phyloP scores from a whole-genome alignment of 2,113 vertebrate species.

The Progne subis region DNA sequence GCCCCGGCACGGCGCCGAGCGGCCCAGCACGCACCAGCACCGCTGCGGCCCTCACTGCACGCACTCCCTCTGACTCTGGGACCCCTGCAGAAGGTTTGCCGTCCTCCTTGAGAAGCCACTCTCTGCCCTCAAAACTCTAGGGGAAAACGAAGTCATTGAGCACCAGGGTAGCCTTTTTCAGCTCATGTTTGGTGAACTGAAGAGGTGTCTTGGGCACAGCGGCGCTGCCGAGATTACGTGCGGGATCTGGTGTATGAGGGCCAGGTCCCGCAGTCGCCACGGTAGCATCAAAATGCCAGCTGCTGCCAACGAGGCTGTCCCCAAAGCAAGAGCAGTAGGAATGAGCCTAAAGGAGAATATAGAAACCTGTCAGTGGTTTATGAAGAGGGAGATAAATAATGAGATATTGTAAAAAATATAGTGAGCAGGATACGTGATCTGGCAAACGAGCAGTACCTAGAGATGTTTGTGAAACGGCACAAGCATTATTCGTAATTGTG shows the following conservation, averaged over 20 bases:
- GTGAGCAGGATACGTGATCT: not conserved
- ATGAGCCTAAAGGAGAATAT: not conserved
- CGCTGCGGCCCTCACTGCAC: conserved; percentile 8
- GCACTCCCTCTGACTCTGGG: not conserved
- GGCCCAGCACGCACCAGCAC: not conserved
- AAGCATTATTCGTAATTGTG: not conserved
- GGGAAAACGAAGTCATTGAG: not conserved
- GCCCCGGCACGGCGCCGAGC: not conserved
- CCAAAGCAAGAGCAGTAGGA: not conserved
- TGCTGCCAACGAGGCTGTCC: not conserved
- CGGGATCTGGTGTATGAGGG: not conserved
- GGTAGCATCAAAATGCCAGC: not conserved
- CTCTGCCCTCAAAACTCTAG: not conserved
- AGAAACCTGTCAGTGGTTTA: not conserved
- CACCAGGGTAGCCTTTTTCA: not conserved
- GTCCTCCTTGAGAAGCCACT: not conserved
- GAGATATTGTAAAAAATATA: not conserved
- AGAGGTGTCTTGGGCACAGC: not conserved
- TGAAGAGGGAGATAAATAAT: not conserved
- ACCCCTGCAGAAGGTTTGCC: conserved; percentile 49
- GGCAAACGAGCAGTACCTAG: rapidly evolving
- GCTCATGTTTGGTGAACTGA: not conserved
- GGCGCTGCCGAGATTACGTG: not conserved
- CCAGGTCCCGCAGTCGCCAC: not conserved
- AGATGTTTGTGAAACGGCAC: not conserved